Percentiles rank a stretch among this genome's conserved stretches.
Evolutionary conservation across 92 coral and sea anemone genomes (phyloP).

Genomic region (Bergia sp.): DNA sequence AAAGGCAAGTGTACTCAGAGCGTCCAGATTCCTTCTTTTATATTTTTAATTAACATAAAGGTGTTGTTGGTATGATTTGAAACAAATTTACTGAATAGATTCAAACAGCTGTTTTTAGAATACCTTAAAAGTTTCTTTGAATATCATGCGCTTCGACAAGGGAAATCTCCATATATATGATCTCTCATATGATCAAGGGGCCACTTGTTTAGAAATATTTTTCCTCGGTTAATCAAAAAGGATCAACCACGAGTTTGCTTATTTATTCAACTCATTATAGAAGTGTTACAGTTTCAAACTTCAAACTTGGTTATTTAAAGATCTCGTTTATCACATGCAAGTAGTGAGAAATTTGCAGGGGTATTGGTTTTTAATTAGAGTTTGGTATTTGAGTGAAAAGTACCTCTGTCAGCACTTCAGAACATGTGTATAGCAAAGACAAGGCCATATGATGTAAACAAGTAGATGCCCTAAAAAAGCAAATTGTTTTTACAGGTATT

Average conservation of each 20-base stretch:
- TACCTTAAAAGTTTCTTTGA: background rate
- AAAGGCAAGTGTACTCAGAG: background rate
- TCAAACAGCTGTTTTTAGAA: background rate
- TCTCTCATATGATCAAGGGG: background rate
- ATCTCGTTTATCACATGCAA: background rate
- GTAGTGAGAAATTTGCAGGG: background rate
- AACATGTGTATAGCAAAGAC: background rate
- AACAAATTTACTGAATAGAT: background rate
- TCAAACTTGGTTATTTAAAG: background rate
- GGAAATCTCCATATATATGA: background rate
- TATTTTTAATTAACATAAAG: background rate
- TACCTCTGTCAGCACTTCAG: background rate
- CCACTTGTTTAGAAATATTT: background rate
- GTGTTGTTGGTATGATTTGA: background rate
- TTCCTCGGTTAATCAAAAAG: too few relatives aligned
- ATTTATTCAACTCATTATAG: too few relatives aligned
- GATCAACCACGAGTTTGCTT: background rate
- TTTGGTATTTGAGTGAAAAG: background rate
- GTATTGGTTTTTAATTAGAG: too few relatives aligned
- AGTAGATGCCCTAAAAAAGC: background rate
- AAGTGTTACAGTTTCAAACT: too few relatives aligned
- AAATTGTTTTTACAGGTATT: too few relatives aligned
- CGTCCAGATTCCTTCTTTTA: background rate
- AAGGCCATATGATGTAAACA: background rate
- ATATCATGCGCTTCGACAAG: background rate